Evolutionary conservation across 1,140 invertebrate genomes (phyloP), one percentile per base, ranked within the genome.

Genomic region (Brevipalpus yothersi): DNA sequence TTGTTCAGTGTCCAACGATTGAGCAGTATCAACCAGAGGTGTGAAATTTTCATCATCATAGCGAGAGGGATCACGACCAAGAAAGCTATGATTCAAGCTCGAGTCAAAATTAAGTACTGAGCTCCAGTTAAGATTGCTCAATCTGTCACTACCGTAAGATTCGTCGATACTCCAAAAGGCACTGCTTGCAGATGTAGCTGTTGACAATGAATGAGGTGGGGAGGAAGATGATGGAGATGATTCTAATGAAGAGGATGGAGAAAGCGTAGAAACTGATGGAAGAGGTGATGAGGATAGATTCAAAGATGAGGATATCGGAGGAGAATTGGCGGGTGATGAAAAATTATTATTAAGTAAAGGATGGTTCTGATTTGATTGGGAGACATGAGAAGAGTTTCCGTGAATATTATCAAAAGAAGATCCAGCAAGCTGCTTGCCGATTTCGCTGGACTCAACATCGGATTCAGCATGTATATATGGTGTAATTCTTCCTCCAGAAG

Each of bases 71-170:
- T n/a, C n/a, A n/a, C n/a, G n/a, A n/a, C n/a, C n/a, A n/a, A n/a
- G n/a, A n/a, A n/a, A n/a, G n/a, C n/a, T n/a, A n/a, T n/a, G n/a
- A n/a, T n/a, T n/a, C n/a, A n/a, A n/a, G n/a, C n/a, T n/a, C n/a
- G n/a, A n/a, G 82, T 70, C 87, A 15, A 89, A 75, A 66, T 82
- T 86, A 45, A 90, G 76, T 63, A 89, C 86, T 41, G 84, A 87
- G 66, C 86, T 83, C 86, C 86, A 89, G 71, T 88, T 86, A 68
- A 89, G 87, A 65, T 81, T 62, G 41, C 63, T 61, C 39, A 65
- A 57, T 53, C 59, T 81, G 69, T 83, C 80, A 56, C 82, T 79
- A 1, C 82, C 82, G 5, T 31, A 31, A 31, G 31, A 31, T 69
- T 84, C 82, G 13, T 75, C 78, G 70, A 80, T 80, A 41, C 39